Evolutionary conservation across 2,888 invertebrate genomes (phyloP), one percentile per base, ranked within the genome.

Genomic region (Metallyticus violacea): DNA sequence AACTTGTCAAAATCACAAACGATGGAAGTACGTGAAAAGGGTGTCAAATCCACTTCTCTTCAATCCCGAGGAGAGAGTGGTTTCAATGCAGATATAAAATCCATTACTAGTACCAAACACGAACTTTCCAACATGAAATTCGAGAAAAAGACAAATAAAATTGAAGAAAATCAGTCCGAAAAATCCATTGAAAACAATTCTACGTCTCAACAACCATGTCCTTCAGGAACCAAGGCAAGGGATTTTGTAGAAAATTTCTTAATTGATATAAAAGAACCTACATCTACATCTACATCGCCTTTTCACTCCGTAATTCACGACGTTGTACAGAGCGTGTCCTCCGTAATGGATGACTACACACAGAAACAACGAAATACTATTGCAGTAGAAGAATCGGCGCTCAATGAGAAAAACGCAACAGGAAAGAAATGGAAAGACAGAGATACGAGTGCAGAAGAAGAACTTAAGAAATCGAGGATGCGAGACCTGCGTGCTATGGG

Each of bases 381-480:
- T 15, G 22, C 3, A 4, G 1, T 15, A 0, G 40, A 62, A 22
- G 2, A 62, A 4, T 62, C 40, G 0, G 15, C 40, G 22, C 4
- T 62, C 1, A 22, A 22, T 62, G 77, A 85, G 83, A 26, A 82
- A 85, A 62, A 22, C 7, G 80, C 84, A 22, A 26, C 1, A 29
- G 40, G 40, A 26, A 80, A 85, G 40, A 86, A 88, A 86, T 28
- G 30, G 26, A 26, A 89, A 87, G 76, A 79, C 77, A 62, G 76
- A 25, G 26, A 85, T 76, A 25, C 27, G 30, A 30, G 81, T 27
- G 79, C 22, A 4, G 77, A 77, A n/a, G 40, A 76, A 7, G 80
- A 62, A 7, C 3, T 76, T 4, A 26, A 26, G 26, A 26, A 92
- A 90, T 90, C 90, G 90, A 4, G n/a, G 1, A 83, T 40, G 26